These are phyloP conservation scores for Semotilus atromaculatus DNA, from an alignment of 2,797 vertebrate genomes.

Conservation along the genomic window DNA sequence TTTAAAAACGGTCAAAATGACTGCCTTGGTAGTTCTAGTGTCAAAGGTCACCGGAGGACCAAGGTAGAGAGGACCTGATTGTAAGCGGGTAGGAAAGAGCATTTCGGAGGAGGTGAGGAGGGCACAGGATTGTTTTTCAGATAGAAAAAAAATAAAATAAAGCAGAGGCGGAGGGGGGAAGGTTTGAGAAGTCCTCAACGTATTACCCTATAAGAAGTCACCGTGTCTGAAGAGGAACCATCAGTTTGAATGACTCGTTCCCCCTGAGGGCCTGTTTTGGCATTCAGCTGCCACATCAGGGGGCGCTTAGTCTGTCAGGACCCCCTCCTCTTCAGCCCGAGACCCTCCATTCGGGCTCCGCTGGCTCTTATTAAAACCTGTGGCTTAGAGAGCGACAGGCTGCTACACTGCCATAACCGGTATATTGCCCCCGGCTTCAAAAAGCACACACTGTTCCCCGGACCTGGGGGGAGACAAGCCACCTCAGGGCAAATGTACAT, in stretches of 20 bases:
- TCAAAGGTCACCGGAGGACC: not conserved
- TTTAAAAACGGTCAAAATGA: no score
- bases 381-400: constrained; percentile 66
- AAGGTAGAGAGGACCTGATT: constrained; percentile 14
- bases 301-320: constrained; percentile 77
- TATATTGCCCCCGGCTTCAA: constrained; percentile 69
- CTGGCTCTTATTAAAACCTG: constrained; percentile 79
- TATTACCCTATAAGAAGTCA: constrained; percentile 82
- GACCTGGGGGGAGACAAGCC: constrained; percentile 40
- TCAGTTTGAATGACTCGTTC: constrained; percentile 86
- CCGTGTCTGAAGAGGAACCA: constrained; percentile 83
- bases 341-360: constrained; percentile 78
- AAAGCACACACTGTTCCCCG: constrained; percentile 57
- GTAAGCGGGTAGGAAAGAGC: constrained; percentile 9
- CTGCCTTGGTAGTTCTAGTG: no score
- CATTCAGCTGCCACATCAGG: constrained; percentile 79
- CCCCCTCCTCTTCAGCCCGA: constrained; percentile 66
- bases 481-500: constrained; percentile 20
- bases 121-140: constrained; percentile 32
- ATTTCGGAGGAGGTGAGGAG: constrained; percentile 6
- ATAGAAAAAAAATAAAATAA: constrained; percentile 12
- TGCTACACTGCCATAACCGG: constrained; percentile 73
- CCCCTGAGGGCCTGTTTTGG: constrained; percentile 86
- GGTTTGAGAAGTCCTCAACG: constrained; percentile 67
- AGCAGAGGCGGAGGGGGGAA: constrained; percentile 58